Evolutionary conservation across 1,140 invertebrate species (phyloP).

Genomic region (Leptinotarsa texana): DNA sequence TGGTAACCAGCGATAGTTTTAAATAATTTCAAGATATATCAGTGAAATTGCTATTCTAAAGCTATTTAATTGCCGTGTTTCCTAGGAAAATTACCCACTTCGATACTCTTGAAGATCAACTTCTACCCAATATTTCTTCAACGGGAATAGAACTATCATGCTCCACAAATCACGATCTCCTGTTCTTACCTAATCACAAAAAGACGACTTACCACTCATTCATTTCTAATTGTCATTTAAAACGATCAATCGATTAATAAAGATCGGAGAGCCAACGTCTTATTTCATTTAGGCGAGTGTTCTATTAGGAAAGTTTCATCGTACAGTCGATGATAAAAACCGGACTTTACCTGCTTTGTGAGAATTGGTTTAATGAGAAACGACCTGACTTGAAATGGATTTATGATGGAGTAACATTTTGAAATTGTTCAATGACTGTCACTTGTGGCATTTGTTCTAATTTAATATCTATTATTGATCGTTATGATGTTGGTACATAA

Average conservation of each 20-base stretch:
- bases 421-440: constrained; percentile 18
- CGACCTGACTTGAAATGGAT: not conserved
- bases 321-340: not conserved
- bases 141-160: no score
- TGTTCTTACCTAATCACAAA: not conserved
- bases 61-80: no score
- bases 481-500: constrained; percentile 3
- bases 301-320: constrained; percentile 1
- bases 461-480: constrained; percentile 28
- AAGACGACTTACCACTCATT: not conserved
- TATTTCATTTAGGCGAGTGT: constrained; percentile 18
- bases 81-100: no score
- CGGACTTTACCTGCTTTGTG: constrained; percentile 23
- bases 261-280: constrained; percentile 32
- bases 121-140: no score
- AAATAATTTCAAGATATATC: no score
- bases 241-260: constrained; percentile 42
- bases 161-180: no score
- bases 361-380: constrained; percentile 27
- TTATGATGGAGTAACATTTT: constrained; percentile 12
- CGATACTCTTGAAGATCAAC: no score
- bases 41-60: no score
- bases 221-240: constrained; percentile 40
- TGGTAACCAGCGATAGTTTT: no score
- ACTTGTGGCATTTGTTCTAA: constrained; percentile 27